These are phyloP conservation scores for Candidula unifasciata DNA, from an alignment of 2,888 invertebrate species.

Conservation along the genomic window DNA sequence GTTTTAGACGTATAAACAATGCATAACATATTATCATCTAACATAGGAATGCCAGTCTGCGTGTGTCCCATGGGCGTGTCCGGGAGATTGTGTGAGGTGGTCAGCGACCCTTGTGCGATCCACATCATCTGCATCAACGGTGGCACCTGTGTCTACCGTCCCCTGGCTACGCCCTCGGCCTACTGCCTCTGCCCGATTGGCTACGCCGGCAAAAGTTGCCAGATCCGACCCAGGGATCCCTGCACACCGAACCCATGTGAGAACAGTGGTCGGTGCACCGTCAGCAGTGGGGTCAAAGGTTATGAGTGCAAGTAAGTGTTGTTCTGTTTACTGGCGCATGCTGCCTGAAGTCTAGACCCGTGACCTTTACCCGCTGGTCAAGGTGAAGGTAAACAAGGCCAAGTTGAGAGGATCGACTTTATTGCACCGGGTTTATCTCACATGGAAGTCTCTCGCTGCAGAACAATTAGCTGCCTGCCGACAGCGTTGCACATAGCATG, in stretches of 20 bases:
- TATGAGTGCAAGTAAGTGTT: conserved; percentile 38
- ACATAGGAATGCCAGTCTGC: conserved; percentile 11
- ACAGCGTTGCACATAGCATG: no score
- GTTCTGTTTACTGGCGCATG: no score
- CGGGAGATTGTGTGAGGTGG: conserved; percentile 2
- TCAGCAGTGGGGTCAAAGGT: conserved; percentile 5
- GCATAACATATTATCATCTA: background rate
- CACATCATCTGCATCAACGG: conserved; percentile 14
- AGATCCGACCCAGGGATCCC: conserved; percentile 43
- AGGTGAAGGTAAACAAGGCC: no score
- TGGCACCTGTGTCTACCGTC: conserved; percentile 18
- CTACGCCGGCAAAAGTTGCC: conserved; percentile 28
- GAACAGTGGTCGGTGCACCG: conserved; percentile 36
- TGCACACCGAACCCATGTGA: conserved; percentile 40
- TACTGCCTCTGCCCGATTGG: conserved; percentile 36
- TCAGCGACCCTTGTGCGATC: conserved; percentile 9
- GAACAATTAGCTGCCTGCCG: no score
- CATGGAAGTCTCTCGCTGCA: no score
- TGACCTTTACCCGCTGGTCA: no score
- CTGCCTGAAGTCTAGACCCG: no score
- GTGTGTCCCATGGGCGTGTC: conserved; percentile 18
- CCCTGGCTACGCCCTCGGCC: background rate
- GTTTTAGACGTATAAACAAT: background rate
- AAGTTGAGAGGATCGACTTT: no score
- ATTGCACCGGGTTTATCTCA: no score